Evolutionary conservation across 2,113 vertebrate genomes (phyloP).

Genomic region (Apus apus): DNA sequence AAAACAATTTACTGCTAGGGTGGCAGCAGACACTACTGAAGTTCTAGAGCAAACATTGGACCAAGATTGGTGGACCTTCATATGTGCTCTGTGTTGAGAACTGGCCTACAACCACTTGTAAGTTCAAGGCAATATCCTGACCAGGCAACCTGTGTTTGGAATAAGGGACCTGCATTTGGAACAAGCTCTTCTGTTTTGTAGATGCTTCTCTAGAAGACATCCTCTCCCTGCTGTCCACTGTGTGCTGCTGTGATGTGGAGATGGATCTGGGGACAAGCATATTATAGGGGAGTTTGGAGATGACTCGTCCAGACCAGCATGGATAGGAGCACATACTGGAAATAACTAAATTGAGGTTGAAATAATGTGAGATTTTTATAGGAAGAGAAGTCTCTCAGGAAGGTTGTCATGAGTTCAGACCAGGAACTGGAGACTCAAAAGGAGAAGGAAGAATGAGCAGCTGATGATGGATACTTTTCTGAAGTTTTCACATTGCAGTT

Average conservation of each 20-base stretch:
- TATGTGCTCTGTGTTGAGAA: neutral
- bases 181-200: neutral
- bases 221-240: rapidly evolving
- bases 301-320: neutral
- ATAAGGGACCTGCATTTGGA: neutral
- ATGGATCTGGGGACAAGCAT: neutral
- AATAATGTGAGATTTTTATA: neutral
- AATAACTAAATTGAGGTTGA: rapidly evolving
- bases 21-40: neutral
- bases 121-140: neutral
- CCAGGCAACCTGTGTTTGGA: neutral
- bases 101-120: neutral
- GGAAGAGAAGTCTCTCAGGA: neutral
- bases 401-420: neutral
- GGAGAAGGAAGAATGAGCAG: neutral
- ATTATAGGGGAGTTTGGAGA: neutral
- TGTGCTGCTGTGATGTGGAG: neutral
- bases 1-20: neutral
- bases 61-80: neutral
- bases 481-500: neutral
- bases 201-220: neutral
- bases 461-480: neutral
- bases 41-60: neutral
- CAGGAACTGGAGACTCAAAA: neutral
- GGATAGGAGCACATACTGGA: neutral